Evolutionary conservation across 2,888 invertebrate genomes (phyloP).

Genomic region (Venusia cambrica): DNA sequence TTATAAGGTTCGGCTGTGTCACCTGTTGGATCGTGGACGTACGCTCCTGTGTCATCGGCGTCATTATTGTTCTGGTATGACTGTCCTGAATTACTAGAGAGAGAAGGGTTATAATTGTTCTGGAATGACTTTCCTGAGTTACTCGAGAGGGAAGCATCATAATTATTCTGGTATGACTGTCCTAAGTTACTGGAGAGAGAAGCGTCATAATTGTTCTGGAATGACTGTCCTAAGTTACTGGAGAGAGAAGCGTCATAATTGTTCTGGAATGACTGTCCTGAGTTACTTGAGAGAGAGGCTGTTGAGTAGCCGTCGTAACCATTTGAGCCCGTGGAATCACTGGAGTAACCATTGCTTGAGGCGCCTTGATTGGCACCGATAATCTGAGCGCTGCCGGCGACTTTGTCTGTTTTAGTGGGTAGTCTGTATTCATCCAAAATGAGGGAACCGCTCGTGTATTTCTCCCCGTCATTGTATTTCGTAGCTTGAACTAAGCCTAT

Average conservation of each 20-base stretch:
- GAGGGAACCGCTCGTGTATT: constrained; percentile 66
- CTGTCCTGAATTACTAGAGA: constrained; percentile 28
- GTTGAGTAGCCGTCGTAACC: too few relatives aligned
- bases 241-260: constrained; percentile 40
- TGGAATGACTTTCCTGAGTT: constrained; percentile 38
- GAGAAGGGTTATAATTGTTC: constrained; percentile 40
- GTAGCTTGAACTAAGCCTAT: constrained; percentile 59
- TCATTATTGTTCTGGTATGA: constrained; percentile 46
- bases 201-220: constrained; percentile 44
- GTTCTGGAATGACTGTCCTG: constrained; percentile 40
- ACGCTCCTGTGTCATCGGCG: constrained; percentile 71
- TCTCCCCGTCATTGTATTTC: constrained; percentile 46
- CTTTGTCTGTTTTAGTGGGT: constrained; percentile 43
- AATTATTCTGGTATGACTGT: constrained; percentile 42
- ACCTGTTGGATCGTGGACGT: constrained; percentile 70
- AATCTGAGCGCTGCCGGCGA: constrained; percentile 27
- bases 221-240: constrained; percentile 32
- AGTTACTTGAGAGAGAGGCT: constrained; percentile 24
- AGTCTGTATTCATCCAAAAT: constrained; percentile 69
- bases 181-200: constrained; percentile 27
- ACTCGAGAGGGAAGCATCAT: constrained; percentile 34
- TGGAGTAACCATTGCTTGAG: constrained; percentile 19
- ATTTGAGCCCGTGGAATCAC: too few relatives aligned
- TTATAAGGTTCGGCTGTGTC: constrained; percentile 68
- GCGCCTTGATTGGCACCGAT: constrained; percentile 24